Conservation (phyloP, 2,888 invertebrate species). For the Acleris laterana region DNA sequence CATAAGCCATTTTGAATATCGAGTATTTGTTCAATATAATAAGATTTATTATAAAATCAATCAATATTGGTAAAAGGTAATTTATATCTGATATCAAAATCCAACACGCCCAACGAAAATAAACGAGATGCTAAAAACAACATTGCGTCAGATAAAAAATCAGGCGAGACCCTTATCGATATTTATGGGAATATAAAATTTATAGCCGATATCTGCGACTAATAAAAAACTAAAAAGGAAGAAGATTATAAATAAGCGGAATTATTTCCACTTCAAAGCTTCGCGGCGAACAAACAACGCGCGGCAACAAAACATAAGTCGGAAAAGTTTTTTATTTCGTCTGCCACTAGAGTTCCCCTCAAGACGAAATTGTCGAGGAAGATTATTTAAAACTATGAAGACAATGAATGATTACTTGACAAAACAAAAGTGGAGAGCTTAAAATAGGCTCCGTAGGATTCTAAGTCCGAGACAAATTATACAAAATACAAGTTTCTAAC, state of each 20-base stretch:
- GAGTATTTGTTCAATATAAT: neutral
- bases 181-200: conserved; percentile 54
- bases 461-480: too few species aligned
- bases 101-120: neutral
- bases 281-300: conserved; percentile 19
- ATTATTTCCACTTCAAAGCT: conserved; percentile 32
- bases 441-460: too few species aligned
- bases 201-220: conserved; percentile 39
- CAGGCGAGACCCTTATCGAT: conserved; percentile 42
- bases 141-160: conserved; percentile 27
- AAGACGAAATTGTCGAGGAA: neutral
- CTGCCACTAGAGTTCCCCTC: conserved; percentile 5
- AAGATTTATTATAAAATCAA: conserved; percentile 1
- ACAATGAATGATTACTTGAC: neutral
- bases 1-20: neutral
- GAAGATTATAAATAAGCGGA: conserved; percentile 19
- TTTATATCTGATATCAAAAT: conserved; percentile 11
- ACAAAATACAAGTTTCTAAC: too few species aligned
- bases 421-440: neutral
- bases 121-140: conserved; percentile 16
- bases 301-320: conserved; percentile 49
- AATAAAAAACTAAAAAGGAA: conserved; percentile 30
- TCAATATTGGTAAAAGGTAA: conserved; percentile 13
- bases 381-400: conserved; percentile 3
- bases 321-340: conserved; percentile 25